Conservation (phyloP, 23 tunicate species). For the Botrylloides violaceus region DNA sequence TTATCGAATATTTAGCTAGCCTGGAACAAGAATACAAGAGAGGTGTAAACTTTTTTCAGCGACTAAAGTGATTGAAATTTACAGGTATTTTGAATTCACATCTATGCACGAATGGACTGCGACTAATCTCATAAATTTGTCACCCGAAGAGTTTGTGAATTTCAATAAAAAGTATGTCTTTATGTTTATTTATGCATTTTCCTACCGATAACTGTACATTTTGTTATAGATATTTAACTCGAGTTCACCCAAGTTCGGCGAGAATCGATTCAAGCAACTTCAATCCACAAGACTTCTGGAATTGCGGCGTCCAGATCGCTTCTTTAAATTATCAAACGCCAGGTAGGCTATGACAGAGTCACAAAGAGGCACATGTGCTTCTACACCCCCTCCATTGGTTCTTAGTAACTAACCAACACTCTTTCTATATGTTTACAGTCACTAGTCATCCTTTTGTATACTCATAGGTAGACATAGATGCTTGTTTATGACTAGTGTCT, state of each 20-base stretch:
- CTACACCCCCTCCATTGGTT: too few relatives aligned
- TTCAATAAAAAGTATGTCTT: conserved; percentile 64
- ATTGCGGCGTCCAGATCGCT: conserved; percentile 98
- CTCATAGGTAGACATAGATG: too few relatives aligned
- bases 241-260: conserved; percentile 86
- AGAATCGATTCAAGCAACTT: conserved; percentile 93
- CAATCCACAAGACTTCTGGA: conserved; percentile 97
- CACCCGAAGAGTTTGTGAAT: conserved; percentile 51
- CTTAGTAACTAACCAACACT: too few relatives aligned
- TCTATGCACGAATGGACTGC: conserved; percentile 66
- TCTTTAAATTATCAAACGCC: conserved; percentile 96
- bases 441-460: too few relatives aligned
- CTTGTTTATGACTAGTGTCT: too few relatives aligned
- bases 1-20: too few relatives aligned
- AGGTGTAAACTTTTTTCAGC: too few relatives aligned
- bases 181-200: too few relatives aligned
- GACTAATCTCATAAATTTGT: conserved; percentile 20
- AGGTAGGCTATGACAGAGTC: too few relatives aligned
- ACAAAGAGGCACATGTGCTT: too few relatives aligned
- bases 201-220: not conserved
- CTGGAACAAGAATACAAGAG: too few relatives aligned
- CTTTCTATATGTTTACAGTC: too few relatives aligned
- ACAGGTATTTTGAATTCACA: conserved; percentile 8
- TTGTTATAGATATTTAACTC: conserved; percentile 52
- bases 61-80: not conserved